Conservation (phyloP, 2,113 vertebrate species). For the Dromas ardeola region DNA sequence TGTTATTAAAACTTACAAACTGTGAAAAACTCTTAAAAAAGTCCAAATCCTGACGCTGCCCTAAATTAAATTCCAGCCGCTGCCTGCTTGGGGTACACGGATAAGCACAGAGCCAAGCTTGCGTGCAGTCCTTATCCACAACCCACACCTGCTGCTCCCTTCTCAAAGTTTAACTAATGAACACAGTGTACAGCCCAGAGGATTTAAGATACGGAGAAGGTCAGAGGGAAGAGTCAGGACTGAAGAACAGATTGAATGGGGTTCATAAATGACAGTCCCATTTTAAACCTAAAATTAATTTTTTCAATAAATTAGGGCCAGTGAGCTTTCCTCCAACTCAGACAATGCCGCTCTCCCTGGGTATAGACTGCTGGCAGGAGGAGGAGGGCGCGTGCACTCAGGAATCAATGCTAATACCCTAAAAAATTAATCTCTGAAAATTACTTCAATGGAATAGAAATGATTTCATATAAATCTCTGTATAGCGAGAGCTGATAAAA, state of each 20-base stretch:
- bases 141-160: conserved; percentile 46
- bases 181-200: not conserved
- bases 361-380: not conserved
- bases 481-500: not conserved
- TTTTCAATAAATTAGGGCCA: conserved; percentile 20
- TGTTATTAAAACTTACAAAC: conserved; percentile 47
- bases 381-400: not conserved
- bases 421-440: conserved; percentile 27
- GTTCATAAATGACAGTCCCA: conserved; percentile 24
- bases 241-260: not conserved
- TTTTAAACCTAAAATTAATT: conserved; percentile 40
- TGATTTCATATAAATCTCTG: not conserved
- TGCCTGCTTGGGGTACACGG: not conserved
- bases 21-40: conserved; percentile 6
- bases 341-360: conserved; percentile 8
- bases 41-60: conserved; percentile 28
- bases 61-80: conserved; percentile 28
- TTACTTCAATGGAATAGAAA: conserved; percentile 5
- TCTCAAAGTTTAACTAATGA: not conserved
- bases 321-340: not conserved
- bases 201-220: conserved; percentile 7
- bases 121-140: conserved; percentile 2
- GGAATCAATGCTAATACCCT: conserved; percentile 23
- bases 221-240: not conserved
- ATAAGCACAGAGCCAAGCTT: not conserved